Conservation (phyloP, 2,888 invertebrate genomes). For the Cistogaster globosa region DNA sequence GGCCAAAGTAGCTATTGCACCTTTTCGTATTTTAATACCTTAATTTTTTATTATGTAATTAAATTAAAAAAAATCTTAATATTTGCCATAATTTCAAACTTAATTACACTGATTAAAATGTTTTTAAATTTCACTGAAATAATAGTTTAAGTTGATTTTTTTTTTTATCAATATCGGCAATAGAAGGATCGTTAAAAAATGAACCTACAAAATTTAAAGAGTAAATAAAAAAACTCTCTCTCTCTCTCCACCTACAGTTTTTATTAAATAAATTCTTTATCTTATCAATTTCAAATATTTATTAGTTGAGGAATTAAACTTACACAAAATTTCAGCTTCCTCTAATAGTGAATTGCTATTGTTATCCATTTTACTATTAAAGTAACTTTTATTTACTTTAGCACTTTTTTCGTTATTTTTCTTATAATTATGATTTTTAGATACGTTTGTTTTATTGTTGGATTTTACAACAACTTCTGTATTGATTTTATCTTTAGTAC, state of each 20-base stretch:
- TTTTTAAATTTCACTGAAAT: no score
- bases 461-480: slow-evolving; percentile 1
- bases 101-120: no score
- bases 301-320: background rate
- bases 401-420: slow-evolving; percentile 9
- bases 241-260: background rate
- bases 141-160: background rate
- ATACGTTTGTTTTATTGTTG: background rate
- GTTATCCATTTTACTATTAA: background rate
- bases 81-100: no score
- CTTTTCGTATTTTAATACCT: no score
- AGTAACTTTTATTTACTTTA: slow-evolving; percentile 9
- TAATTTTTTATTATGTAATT: no score
- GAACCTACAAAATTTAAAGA: background rate
- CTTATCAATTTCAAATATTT: background rate
- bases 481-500: slow-evolving; percentile 24
- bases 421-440: slow-evolving; percentile 28
- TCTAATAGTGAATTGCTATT: slow-evolving; percentile 10
- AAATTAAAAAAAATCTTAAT: no score
- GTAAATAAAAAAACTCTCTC: background rate
- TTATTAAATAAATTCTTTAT: slow-evolving; percentile 5
- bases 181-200: background rate
- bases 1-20: no score
- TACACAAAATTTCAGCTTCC: slow-evolving; percentile 43
- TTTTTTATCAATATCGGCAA: slow-evolving; percentile 39